phyloP scores from a whole-genome alignment of 2,797 vertebrate species.

The Phrynocephalus guinanensis region DNA sequence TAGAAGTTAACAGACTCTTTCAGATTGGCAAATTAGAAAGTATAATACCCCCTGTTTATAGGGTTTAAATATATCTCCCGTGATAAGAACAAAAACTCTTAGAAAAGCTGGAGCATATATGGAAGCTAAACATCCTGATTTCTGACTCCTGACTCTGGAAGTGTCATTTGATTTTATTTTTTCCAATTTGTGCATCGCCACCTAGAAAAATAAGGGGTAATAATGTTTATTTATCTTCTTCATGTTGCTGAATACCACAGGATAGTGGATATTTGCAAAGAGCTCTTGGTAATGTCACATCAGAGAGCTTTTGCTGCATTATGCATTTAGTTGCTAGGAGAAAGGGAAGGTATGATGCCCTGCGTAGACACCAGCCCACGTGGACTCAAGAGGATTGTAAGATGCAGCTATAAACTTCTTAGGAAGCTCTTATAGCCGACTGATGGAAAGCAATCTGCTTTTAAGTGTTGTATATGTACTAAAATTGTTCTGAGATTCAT shows the following conservation, averaged over 20 bases:
- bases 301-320: slow-evolving; percentile 31
- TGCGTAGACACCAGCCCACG: slow-evolving; percentile 33
- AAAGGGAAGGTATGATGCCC: slow-evolving; percentile 47
- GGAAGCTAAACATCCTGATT: slow-evolving; percentile 4
- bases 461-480: slow-evolving; percentile 10
- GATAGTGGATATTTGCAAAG: slow-evolving; percentile 47
- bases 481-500: slow-evolving; percentile 38
- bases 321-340: slow-evolving; percentile 29
- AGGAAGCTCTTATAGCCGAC: slow-evolving; percentile 7
- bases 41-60: background rate
- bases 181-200: slow-evolving; percentile 2
- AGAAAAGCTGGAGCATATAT: background rate
- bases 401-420: slow-evolving; percentile 30
- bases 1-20: background rate
- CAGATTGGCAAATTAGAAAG: background rate
- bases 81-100: background rate
- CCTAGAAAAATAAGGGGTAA: slow-evolving; percentile 45
- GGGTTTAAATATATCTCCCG: background rate
- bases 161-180: slow-evolving; percentile 33
- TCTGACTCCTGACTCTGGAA: slow-evolving; percentile 20
- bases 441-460: slow-evolving; percentile 35
- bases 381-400: slow-evolving; percentile 40
- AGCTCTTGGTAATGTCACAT: background rate
- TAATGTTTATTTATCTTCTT: slow-evolving; percentile 49
- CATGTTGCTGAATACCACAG: slow-evolving; percentile 14